A percentile compares a stretch with the other conserved stretches of the same genome.
These are phyloP conservation scores for Alviniconcha strummeri DNA, from an alignment of 2,888 invertebrate genomes.

Conservation along the genomic window DNA sequence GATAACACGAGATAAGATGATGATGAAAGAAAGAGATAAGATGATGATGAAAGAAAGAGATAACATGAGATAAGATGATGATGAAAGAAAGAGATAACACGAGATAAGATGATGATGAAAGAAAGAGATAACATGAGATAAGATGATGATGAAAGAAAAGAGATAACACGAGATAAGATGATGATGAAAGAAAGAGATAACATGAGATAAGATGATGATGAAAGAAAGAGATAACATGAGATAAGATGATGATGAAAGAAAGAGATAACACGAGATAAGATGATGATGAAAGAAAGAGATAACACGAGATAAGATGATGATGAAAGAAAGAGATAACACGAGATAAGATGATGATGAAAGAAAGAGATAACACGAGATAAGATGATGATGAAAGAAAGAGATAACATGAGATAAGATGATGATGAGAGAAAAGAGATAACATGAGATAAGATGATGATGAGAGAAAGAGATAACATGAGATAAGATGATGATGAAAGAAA, in stretches of 20 bases:
- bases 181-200: not conserved
- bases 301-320: not conserved
- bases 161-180: not conserved
- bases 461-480: not conserved
- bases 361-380: not conserved
- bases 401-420: not conserved
- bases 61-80: not conserved
- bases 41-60: not conserved
- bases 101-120: not conserved
- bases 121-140: not conserved
- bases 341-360: not conserved
- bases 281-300: not conserved
- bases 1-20: not conserved
- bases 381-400: not conserved
- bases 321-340: not conserved
- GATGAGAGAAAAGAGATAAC: not conserved
- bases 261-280: not conserved
- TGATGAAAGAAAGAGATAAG: not conserved
- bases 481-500: not conserved
- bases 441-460: not conserved
- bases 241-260: not conserved
- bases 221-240: not conserved
- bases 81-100: not conserved
- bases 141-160: not conserved
- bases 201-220: not conserved